A percentile compares a stretch with the other conserved stretches of the same genome.
Conservation (phyloP, 2,797 vertebrate species). For the Pyrocephalus nanus region DNA sequence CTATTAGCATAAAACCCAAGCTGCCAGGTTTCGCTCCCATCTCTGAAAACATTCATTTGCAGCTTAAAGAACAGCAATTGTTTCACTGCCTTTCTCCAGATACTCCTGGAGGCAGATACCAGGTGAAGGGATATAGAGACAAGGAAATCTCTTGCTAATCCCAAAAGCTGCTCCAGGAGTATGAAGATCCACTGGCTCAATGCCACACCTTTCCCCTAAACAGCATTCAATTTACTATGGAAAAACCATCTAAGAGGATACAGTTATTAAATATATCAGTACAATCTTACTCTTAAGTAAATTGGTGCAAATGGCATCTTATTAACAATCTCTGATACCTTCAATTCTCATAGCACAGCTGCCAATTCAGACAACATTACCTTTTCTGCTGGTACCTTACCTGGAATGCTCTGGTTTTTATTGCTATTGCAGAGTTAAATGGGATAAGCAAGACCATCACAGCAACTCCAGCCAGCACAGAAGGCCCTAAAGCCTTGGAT, state of each 20-base stretch:
- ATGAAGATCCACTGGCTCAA: neutral
- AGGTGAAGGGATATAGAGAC: neutral
- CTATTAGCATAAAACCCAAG: neutral
- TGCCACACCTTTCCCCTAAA: neutral
- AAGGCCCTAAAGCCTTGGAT: conserved; percentile 88
- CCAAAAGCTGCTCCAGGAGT: neutral
- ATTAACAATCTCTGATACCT: neutral
- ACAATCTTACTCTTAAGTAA: neutral
- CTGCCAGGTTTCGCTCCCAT: neutral
- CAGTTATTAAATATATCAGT: neutral
- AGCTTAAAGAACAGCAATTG: neutral
- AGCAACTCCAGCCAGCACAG: conserved; percentile 91
- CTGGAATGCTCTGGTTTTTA: conserved; percentile 91
- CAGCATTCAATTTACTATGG: neutral
- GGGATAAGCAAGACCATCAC: conserved; percentile 94
- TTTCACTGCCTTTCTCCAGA: neutral
- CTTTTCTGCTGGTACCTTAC: conserved; percentile 68
- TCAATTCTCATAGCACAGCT: neutral
- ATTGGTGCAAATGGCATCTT: neutral
- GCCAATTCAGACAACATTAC: neutral
- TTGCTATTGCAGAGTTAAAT: conserved; percentile 88
- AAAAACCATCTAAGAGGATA: neutral
- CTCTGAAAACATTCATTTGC: neutral
- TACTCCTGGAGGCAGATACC: neutral
- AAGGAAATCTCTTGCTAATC: neutral